Conservation (phyloP, 2,113 vertebrate species). For the Microcebus ravelobensis region DNA sequence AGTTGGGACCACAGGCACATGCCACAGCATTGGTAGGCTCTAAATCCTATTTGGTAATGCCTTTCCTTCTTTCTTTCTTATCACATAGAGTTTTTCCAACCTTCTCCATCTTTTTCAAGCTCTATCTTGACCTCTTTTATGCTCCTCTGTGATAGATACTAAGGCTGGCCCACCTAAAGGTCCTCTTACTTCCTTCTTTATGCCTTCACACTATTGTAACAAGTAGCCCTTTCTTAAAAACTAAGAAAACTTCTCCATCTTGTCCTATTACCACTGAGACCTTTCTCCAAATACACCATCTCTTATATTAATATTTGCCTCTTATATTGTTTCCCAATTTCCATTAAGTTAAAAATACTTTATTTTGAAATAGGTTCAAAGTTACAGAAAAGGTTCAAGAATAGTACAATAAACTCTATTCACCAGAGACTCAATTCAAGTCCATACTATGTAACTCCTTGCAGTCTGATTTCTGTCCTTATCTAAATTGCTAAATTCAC, state of each 20-base stretch:
- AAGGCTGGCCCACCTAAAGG: neutral
- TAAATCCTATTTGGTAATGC: neutral
- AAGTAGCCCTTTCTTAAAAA: neutral
- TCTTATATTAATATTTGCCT: neutral
- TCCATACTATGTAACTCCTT: neutral
- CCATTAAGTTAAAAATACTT: neutral
- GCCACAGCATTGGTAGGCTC: neutral
- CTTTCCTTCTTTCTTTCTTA: neutral
- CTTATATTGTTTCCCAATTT: neutral
- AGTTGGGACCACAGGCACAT: no score
- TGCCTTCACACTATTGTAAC: neutral
- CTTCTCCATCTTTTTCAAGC: neutral
- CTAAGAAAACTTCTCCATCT: neutral
- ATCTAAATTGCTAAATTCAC: neutral
- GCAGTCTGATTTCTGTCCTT: neutral
- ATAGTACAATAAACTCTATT: neutral
- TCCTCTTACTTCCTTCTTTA: neutral
- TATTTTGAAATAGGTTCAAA: neutral
- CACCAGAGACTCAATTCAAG: neutral
- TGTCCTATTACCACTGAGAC: neutral
- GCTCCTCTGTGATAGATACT: neutral
- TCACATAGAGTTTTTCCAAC: neutral
- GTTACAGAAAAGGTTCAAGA: neutral
- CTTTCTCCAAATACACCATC: neutral
- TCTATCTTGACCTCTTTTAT: neutral